Percentiles rank a stretch among this genome's conserved stretches.
phyloP scores from a whole-genome alignment of 2,888 invertebrate genomes.

The Thyatira batis region DNA sequence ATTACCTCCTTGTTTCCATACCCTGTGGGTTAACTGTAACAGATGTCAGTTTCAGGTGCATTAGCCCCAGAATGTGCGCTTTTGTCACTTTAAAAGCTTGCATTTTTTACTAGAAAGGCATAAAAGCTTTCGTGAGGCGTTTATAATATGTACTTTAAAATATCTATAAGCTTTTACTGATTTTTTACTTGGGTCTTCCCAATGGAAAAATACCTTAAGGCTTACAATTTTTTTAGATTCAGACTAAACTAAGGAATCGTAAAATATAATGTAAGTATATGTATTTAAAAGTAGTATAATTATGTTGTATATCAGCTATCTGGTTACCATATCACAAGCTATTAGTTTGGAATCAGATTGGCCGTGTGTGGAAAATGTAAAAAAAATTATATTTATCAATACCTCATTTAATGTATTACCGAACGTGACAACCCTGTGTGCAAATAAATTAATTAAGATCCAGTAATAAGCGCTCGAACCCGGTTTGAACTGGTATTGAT shows the following conservation, averaged over 20 bases:
- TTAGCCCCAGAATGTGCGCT: constrained; percentile 1
- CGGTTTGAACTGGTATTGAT: constrained; percentile 14
- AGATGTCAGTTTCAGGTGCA: constrained; percentile 1
- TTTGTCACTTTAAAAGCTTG: constrained; percentile 6
- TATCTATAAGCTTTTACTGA: too few species aligned
- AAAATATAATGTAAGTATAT: too few species aligned
- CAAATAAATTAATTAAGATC: constrained; percentile 7
- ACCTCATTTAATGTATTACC: background rate
- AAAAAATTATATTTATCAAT: too few species aligned
- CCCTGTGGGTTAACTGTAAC: background rate
- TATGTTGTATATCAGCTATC: too few species aligned
- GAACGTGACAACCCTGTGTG: constrained; percentile 7
- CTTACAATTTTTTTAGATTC: too few species aligned
- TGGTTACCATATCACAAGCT: too few species aligned
- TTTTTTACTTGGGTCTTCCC: too few species aligned
- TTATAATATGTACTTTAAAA: background rate
- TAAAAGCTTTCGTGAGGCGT: background rate
- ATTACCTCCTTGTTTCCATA: background rate
- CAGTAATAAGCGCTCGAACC: constrained; percentile 17
- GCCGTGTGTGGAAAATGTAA: too few species aligned
- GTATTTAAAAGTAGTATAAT: too few species aligned
- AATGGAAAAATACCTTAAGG: too few species aligned
- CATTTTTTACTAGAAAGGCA: background rate
- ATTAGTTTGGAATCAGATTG: too few species aligned
- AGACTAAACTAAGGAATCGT: too few species aligned